Percentiles rank a stretch among this genome's conserved stretches.
Evolutionary conservation across 2,888 invertebrate genomes (phyloP).

Genomic region (Eulithis prunata): DNA sequence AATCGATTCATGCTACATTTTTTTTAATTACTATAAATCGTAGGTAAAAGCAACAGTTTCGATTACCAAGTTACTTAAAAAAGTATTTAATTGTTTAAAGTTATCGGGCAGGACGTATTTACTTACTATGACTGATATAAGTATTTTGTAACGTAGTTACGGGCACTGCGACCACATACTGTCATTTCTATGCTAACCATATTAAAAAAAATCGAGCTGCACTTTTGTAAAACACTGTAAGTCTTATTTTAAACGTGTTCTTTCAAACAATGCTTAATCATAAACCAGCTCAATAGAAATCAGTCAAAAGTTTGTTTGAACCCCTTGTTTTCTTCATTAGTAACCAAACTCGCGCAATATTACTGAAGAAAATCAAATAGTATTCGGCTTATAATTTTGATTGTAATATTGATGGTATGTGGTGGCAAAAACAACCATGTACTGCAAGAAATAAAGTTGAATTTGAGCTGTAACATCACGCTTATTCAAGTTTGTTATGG

Average conservation of each 20-base stretch:
- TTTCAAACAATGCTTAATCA: too few species aligned
- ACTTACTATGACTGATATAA: constrained; percentile 40
- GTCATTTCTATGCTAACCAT: background rate
- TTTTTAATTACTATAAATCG: constrained; percentile 10
- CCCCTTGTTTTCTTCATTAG: too few species aligned
- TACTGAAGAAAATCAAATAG: too few species aligned
- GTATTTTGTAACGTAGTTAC: constrained; percentile 32
- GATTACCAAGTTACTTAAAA: constrained; percentile 33
- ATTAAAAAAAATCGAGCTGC: background rate
- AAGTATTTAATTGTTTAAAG: constrained; percentile 22
- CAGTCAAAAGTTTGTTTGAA: too few species aligned
- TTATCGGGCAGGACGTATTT: constrained; percentile 36
- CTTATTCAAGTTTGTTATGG: constrained; percentile 7
- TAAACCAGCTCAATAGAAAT: too few species aligned
- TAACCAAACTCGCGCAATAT: too few species aligned
- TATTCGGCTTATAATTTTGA: too few species aligned
- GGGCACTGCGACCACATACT: constrained; percentile 10
- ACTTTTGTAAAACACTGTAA: background rate
- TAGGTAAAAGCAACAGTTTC: constrained; percentile 36
- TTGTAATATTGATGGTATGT: background rate
- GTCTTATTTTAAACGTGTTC: too few species aligned
- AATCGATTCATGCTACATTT: too few species aligned
- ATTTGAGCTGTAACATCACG: constrained; percentile 3
- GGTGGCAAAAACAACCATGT: constrained; percentile 1
- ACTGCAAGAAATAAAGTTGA: background rate